A percentile compares a stretch with the other conserved stretches of the same genome.
Evolutionary conservation across 2,888 invertebrate species (phyloP).

Genomic region (Nowickia ferox): DNA sequence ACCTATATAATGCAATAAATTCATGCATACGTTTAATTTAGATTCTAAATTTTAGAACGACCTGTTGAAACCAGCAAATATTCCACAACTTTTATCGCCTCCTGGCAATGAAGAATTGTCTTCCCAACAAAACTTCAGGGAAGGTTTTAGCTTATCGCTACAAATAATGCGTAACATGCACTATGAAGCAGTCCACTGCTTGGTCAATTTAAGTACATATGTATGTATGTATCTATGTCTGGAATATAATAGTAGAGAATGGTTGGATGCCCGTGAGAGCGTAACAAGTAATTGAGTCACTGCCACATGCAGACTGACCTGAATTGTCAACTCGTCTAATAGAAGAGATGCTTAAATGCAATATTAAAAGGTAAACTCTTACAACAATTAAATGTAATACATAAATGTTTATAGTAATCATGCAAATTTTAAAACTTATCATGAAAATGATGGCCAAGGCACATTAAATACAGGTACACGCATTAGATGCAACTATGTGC

Average conservation of each 20-base stretch:
- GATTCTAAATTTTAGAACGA: conserved; percentile 84
- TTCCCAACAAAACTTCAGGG: conserved; percentile 90
- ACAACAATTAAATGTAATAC: background rate
- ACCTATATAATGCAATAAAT: background rate
- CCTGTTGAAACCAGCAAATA: conserved; percentile 92
- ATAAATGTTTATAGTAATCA: background rate
- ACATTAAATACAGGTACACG: no score
- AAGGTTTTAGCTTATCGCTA: conserved; percentile 90
- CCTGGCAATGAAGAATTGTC: conserved; percentile 86
- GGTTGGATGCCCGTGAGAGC: conserved; percentile 94
- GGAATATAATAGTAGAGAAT: conserved; percentile 88
- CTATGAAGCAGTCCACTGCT: conserved; percentile 91
- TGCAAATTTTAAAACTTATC: conserved; percentile 81
- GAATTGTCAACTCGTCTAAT: conserved; percentile 93
- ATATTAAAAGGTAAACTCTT: conserved; percentile 82
- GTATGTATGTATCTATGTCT: no score
- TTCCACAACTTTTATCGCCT: conserved; percentile 92
- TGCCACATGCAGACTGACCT: conserved; percentile 93
- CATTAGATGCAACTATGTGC: no score
- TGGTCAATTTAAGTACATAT: conserved; percentile 88
- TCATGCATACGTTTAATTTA: background rate
- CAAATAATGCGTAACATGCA: conserved; percentile 95
- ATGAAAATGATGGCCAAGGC: conserved; percentile 92
- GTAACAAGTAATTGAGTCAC: conserved; percentile 90
- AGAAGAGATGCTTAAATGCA: conserved; percentile 89